These are phyloP conservation scores for Chloroclystis v-ata DNA, from an alignment of 2,888 invertebrate genomes.

Conservation along the genomic window DNA sequence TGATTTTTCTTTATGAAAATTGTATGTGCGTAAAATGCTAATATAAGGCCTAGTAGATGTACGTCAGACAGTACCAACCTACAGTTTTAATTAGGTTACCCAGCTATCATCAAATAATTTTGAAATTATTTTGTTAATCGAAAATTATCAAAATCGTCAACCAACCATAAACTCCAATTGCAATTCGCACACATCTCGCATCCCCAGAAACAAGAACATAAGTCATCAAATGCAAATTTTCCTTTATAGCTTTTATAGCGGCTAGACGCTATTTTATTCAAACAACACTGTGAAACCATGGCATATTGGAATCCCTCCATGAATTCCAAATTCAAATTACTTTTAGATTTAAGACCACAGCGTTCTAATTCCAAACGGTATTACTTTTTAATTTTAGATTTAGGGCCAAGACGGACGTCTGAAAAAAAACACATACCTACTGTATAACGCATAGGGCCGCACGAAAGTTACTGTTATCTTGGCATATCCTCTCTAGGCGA, in stretches of 20 bases:
- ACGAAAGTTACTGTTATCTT: conserved; percentile 80
- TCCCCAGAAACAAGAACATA: no score
- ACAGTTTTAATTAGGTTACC: no score
- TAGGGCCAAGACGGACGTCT: conserved; percentile 56
- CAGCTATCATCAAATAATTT: no score
- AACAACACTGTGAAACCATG: background rate
- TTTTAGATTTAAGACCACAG: conserved; percentile 9
- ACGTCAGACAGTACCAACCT: no score
- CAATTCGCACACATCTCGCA: no score
- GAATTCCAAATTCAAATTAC: conserved; percentile 5
- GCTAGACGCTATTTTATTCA: background rate
- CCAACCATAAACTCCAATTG: no score
- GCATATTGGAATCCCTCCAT: background rate
- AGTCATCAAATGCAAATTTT: background rate
- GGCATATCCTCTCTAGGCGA: conserved; percentile 79
- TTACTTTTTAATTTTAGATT: conserved; percentile 43
- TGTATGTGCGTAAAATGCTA: no score
- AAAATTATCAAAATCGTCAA: no score
- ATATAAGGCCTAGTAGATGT: no score
- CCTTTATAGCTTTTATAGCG: background rate
- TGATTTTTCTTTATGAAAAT: no score
- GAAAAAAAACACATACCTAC: conserved; percentile 59
- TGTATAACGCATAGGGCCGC: conserved; percentile 61
- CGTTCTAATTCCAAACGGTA: conserved; percentile 13
- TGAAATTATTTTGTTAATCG: no score